These are phyloP conservation scores for Stenodema calcarata DNA, from an alignment of 2,888 invertebrate genomes.

Conservation along the genomic window DNA sequence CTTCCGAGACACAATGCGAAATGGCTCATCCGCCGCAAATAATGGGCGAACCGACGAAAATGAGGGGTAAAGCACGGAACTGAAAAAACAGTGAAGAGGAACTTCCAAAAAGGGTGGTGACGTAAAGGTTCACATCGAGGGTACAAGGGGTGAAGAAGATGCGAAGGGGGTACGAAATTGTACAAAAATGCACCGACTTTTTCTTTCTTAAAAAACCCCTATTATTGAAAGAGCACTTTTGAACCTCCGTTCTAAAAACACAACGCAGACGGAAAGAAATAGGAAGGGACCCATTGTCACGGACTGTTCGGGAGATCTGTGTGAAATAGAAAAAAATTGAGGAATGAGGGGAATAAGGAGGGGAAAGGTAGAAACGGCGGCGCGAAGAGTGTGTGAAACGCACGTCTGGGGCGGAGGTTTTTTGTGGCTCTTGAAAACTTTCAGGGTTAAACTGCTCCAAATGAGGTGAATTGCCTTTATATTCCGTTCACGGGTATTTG, in stretches of 20 bases:
- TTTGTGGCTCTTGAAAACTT: slow-evolving; percentile 26
- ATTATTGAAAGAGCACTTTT: background rate
- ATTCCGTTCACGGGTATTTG: slow-evolving; percentile 39
- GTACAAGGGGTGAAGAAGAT: background rate
- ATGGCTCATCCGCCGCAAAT: slow-evolving; percentile 40
- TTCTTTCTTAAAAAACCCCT: background rate
- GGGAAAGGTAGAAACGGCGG: background rate
- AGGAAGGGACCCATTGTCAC: background rate
- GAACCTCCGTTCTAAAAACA: background rate
- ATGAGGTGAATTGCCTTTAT: slow-evolving; percentile 55
- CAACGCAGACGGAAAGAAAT: background rate
- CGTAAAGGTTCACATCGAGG: background rate
- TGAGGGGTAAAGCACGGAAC: background rate
- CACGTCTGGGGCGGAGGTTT: background rate
- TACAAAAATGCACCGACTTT: slow-evolving; percentile 17
- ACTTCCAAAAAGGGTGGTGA: background rate
- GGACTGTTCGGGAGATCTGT: background rate
- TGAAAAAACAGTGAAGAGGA: slow-evolving; percentile 3
- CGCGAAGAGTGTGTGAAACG: background rate
- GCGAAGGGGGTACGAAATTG: background rate
- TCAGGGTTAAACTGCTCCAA: slow-evolving; percentile 55
- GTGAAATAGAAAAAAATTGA: background rate
- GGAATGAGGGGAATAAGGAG: background rate
- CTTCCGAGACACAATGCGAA: slow-evolving; percentile 14
- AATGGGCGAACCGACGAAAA: slow-evolving; percentile 12